phyloP scores from a whole-genome alignment of 2,797 vertebrate genomes.

The Rhyacichthys aspro region DNA sequence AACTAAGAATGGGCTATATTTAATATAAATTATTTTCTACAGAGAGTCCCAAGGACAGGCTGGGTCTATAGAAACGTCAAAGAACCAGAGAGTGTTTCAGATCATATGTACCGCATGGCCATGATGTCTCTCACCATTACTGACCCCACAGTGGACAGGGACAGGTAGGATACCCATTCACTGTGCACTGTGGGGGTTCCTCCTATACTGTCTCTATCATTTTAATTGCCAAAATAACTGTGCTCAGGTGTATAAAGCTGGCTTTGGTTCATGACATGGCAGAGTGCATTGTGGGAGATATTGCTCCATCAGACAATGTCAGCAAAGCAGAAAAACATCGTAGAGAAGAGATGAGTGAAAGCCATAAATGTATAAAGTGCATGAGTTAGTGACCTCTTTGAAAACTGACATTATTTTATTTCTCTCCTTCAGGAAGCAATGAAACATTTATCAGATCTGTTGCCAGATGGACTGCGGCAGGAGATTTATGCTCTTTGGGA shows the following conservation, averaged over 20 bases:
- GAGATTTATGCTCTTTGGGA: constrained; percentile 94
- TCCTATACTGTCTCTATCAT: background rate
- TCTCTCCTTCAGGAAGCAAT: constrained; percentile 86
- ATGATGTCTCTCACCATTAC: constrained; percentile 92
- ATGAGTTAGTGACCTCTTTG: background rate
- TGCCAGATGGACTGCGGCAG: constrained; percentile 84
- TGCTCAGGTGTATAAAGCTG: constrained; percentile 90
- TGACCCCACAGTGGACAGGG: constrained; percentile 88
- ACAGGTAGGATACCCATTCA: constrained; percentile 77
- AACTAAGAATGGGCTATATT: background rate
- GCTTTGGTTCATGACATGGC: constrained; percentile 98
- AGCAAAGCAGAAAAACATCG: constrained; percentile 94
- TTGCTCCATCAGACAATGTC: constrained; percentile 94
- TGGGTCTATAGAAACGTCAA: constrained; percentile 93
- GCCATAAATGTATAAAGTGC: background rate
- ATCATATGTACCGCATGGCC: constrained; percentile 99
- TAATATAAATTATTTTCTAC: background rate
- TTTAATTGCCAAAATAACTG: background rate
- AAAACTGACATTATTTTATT: background rate
- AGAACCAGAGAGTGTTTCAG: constrained; percentile 93
- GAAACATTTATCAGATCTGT: constrained; percentile 84
- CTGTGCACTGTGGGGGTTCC: background rate
- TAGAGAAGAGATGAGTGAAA: constrained; percentile 85
- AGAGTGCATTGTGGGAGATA: constrained; percentile 98
- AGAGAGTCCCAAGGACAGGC: constrained; percentile 92